Conservation (phyloP, 2,888 invertebrate genomes). For the Amphipyra tragopoginis region DNA sequence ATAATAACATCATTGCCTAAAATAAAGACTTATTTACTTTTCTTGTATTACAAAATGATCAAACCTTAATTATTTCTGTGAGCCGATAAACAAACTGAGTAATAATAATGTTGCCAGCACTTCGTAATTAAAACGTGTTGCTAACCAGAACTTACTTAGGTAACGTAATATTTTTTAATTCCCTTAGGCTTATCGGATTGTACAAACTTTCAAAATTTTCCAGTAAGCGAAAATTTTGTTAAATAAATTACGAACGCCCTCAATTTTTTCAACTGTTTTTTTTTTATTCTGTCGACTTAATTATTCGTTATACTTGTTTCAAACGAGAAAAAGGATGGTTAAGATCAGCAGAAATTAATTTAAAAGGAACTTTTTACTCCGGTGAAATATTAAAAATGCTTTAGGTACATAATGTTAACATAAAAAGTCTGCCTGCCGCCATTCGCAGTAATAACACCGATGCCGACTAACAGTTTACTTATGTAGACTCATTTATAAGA, state of each 20-base stretch:
- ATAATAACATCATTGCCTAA: no score
- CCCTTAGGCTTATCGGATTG: constrained; percentile 53
- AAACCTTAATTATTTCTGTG: constrained; percentile 11
- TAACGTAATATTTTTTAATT: constrained; percentile 53
- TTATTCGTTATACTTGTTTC: constrained; percentile 41
- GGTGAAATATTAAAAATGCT: constrained; percentile 29
- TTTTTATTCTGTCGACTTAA: constrained; percentile 41
- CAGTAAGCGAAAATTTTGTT: constrained; percentile 38
- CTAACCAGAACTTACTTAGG: constrained; percentile 41
- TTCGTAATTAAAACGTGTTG: constrained; percentile 51
- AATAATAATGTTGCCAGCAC: constrained; percentile 26
- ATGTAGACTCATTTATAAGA: constrained; percentile 8
- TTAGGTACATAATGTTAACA: constrained; percentile 15
- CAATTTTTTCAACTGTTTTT: constrained; percentile 20
- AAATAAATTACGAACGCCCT: constrained; percentile 37
- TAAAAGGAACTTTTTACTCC: constrained; percentile 20
- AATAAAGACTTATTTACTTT: no score
- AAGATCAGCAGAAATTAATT: constrained; percentile 35
- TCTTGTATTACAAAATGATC: constrained; percentile 10
- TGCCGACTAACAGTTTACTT: constrained; percentile 6
- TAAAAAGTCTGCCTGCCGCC: constrained; percentile 7
- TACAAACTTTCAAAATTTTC: constrained; percentile 50
- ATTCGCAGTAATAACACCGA: constrained; percentile 2
- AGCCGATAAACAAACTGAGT: constrained; percentile 24
- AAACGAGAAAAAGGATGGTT: constrained; percentile 28